These are phyloP conservation scores for Hesperophylax magnus DNA, from an alignment of 1,140 invertebrate genomes.

Conservation along the genomic window DNA sequence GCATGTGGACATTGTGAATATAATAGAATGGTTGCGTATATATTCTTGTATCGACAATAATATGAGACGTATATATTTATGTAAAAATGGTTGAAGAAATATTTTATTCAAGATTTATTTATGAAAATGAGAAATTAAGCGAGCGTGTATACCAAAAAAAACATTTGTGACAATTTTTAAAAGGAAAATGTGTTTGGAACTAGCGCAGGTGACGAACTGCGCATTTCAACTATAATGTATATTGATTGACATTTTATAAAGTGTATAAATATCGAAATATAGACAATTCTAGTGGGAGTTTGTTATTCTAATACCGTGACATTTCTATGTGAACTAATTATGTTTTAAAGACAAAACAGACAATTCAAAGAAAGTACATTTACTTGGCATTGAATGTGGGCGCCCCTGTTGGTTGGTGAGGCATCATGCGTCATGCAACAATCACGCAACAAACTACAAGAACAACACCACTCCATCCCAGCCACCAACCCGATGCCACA, in stretches of 20 bases:
- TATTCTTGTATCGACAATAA: constrained; percentile 53
- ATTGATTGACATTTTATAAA: constrained; percentile 15
- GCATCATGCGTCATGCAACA: neutral
- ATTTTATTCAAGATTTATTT: constrained; percentile 41
- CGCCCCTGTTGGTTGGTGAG: neutral
- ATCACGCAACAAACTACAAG: no score
- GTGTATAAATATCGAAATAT: neutral
- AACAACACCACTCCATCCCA: neutral
- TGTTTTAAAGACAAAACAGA: constrained; percentile 9
- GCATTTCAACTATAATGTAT: neutral
- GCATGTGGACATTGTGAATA: neutral
- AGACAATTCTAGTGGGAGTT: constrained; percentile 11
- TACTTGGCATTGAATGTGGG: neutral
- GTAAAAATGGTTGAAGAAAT: constrained; percentile 34
- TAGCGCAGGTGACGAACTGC: no score
- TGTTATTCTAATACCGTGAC: neutral
- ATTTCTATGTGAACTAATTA: neutral
- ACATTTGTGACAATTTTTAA: constrained; percentile 29
- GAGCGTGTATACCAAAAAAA: constrained; percentile 33
- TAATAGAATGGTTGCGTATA: constrained; percentile 30
- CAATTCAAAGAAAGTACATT: neutral
- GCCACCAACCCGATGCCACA: neutral
- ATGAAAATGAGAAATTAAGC: constrained; percentile 26
- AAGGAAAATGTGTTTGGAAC: neutral
- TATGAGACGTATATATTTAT: constrained; percentile 46